Base-by-base conservation (phyloP, 1,140 invertebrate species). In the Bilobella aurantiaca region DNA sequence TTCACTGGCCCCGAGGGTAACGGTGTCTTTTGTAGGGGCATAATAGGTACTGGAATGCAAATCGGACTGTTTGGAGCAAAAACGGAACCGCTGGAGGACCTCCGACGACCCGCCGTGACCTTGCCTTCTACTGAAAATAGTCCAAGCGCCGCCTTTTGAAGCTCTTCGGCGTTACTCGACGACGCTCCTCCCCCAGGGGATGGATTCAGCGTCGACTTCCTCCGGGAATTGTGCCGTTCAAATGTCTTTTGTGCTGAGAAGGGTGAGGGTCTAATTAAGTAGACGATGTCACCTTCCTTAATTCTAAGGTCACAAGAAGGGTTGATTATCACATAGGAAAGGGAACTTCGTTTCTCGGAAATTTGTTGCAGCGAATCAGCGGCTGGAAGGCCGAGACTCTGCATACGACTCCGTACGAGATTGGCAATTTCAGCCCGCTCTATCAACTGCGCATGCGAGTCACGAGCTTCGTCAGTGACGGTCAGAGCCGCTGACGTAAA, bases 281-380 rank as follows among this genome's bases (percentile, higher is more conserved):
- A 94, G 85, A 98, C 90, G 56, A 98, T 89, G 79, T 98, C 96
- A 46, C 93, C 95, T 75, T 94, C 89, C 37, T 71, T 91, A 58
- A 98, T 82, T 76, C 93, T 93, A 0, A 98, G 82, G 80, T 99
- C 96, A 81, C 93, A 96, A 76, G 90, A 93, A 0, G 96, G 96
- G 77, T 99, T 99, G 74, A 98, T 98, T 73, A 99, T 96, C 62
- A 98, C 95, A 79, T 97, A 99, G 1, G 93, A 97, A 5, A 98
- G 82, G 68, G 86, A 90, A 78, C 89, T 92, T 42, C 91, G 81
- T 78, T 95, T 93, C 76, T 94, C 90, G 63, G 65, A 67, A 21
- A 60, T 65, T 30, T 67, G 66, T 18, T 63, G 46, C 34, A 63
- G 31, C 89, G 96, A 96, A 16, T 34, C 32, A 30, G 2, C 14